Conservation (phyloP, 2,113 vertebrate genomes). For the Spermophilus dauricus region DNA sequence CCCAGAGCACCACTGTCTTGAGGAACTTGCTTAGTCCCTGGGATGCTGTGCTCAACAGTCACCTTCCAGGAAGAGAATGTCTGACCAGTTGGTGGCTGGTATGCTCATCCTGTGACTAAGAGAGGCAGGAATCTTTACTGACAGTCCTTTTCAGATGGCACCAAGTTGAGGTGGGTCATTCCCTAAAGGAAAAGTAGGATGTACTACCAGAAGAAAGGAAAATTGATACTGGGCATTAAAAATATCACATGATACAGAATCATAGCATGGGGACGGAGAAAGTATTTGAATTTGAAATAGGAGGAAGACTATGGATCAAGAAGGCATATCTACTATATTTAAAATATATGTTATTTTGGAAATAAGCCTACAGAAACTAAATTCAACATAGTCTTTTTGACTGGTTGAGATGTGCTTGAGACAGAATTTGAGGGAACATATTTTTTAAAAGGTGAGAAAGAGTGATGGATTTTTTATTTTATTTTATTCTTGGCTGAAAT, state of each 20-base stretch:
- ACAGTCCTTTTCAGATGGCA: background rate
- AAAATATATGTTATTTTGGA: background rate
- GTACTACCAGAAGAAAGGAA: background rate
- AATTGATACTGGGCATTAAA: background rate
- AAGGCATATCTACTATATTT: background rate
- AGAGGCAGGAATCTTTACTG: rapidly evolving
- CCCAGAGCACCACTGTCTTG: background rate
- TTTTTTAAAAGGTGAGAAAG: background rate
- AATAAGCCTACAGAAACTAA: background rate
- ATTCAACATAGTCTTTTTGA: background rate
- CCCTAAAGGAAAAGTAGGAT: background rate
- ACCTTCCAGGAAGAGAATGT: background rate
- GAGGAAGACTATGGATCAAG: background rate
- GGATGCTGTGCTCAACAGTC: background rate
- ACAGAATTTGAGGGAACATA: background rate
- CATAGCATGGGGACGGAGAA: background rate
- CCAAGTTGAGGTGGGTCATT: background rate
- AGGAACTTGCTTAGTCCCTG: too few species aligned
- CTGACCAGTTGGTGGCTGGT: background rate
- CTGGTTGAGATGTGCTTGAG: background rate
- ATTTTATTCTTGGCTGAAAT: background rate
- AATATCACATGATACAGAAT: background rate
- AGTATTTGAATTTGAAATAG: background rate
- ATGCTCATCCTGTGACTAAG: background rate
- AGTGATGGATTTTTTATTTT: too few species aligned